A percentile compares a stretch with the other conserved stretches of the same genome.
Conservation (phyloP, 2,113 vertebrate genomes). For the Muscicapa adusta region DNA sequence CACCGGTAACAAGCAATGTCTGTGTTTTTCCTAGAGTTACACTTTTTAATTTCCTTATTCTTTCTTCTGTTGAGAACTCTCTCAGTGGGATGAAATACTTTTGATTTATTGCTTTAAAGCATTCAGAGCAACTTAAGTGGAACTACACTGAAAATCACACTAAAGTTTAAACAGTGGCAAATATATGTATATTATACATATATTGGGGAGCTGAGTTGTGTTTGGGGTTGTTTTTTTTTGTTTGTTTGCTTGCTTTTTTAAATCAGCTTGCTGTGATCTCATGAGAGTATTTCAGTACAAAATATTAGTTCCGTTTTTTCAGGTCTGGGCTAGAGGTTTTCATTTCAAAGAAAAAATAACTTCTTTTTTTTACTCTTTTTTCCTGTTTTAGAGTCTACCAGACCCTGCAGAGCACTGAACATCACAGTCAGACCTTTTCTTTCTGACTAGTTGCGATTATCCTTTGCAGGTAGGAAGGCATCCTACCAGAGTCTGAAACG, state of each 20-base stretch:
- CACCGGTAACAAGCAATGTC: not conserved
- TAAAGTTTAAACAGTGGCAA: not conserved
- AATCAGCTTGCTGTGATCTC: not conserved
- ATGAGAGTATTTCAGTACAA: not conserved
- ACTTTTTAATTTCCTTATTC: not conserved
- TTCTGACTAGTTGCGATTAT: not conserved
- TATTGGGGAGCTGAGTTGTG: not conserved
- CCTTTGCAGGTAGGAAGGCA: not conserved
- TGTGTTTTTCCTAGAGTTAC: not conserved
- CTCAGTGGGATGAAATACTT: not conserved
- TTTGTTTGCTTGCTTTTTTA: not conserved
- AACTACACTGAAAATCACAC: not conserved
- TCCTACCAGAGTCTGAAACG: not conserved
- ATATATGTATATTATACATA: not conserved
- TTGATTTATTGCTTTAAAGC: not conserved
- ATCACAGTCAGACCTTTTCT: slow-evolving; percentile 20
- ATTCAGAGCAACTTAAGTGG: not conserved
- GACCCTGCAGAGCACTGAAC: not conserved
- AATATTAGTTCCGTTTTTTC: not conserved
- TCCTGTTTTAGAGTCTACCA: not conserved
- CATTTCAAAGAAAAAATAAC: not conserved
- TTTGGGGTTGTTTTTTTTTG: not conserved
- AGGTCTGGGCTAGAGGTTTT: not conserved
- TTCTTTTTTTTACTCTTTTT: not conserved
- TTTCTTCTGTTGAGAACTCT: not conserved